phyloP scores from a whole-genome alignment of 2,797 vertebrate genomes.

The Ptychobarbus kaznakovi region DNA sequence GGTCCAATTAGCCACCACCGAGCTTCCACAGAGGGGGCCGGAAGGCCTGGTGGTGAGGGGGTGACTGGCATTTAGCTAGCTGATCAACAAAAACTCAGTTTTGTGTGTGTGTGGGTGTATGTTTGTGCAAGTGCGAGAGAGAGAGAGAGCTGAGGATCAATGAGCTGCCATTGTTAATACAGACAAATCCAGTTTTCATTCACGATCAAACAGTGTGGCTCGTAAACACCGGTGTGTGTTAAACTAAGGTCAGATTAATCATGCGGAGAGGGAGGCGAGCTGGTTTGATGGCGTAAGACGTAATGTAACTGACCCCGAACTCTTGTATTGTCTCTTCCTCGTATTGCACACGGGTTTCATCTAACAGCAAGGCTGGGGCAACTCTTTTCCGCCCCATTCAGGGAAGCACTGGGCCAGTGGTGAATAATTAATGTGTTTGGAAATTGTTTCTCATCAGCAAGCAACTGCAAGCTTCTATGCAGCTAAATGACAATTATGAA shows the following conservation, averaged over 20 bases:
- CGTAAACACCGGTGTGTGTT: constrained; percentile 25
- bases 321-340: constrained; percentile 31
- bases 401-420: constrained; percentile 32
- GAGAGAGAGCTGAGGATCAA: constrained; percentile 4
- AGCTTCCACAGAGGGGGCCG: constrained; percentile 19
- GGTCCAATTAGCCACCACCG: constrained; percentile 43
- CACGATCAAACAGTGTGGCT: constrained; percentile 33
- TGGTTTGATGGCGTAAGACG: constrained; percentile 6
- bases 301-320: constrained; percentile 36
- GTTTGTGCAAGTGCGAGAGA: neutral
- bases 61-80: constrained; percentile 49
- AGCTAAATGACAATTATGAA: constrained; percentile 58
- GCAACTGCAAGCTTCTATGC: constrained; percentile 52
- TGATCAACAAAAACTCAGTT: constrained; percentile 41
- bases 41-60: constrained; percentile 33
- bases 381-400: constrained; percentile 24
- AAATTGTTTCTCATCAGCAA: constrained; percentile 62
- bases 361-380: neutral
- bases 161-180: constrained; percentile 28
- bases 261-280: neutral
- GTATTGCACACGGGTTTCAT: constrained; percentile 10
- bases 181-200: constrained; percentile 33
- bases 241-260: constrained; percentile 53
- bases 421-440: constrained; percentile 64
- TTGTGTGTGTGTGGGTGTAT: constrained; percentile 18